Base-by-base conservation (phyloP, 2,113 vertebrate species). In the Anhinga anhinga region DNA sequence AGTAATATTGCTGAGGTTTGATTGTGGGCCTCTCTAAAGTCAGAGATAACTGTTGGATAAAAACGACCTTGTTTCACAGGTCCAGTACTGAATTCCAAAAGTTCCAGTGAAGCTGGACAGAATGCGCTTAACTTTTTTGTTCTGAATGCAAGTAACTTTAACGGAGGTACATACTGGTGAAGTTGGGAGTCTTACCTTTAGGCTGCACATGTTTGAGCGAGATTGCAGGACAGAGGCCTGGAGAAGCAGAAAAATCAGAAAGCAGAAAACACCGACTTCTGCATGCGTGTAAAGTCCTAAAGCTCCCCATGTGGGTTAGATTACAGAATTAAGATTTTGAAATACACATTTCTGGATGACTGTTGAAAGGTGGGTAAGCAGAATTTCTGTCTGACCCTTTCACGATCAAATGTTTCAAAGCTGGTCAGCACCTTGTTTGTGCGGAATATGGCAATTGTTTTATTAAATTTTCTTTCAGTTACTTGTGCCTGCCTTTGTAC, bases 401-500 rank as follows among this genome's bases (percentile, higher is more conserved):
- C 66, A 14, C 3, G 29, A 44, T n/a, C 47, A 25, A 30, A 10
- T 21, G n/a, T 91, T 91, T 78, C 61, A 56, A 55, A 50, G 84
- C 69, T 61, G 73, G 65, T 36, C 65, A 12, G 9, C 56, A 7
- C 81, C 32, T 53, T 77, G 67, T 59, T 91, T 63, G 4, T 40
- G 62, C 59, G 66, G 56, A 82, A 61, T 72, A 25, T 55, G 30
- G 47, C 3, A 12, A 9, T 52, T 56, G 74, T 38, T 69, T 62
- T 77, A 77, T 45, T 86, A 23, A 2, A 53, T 61, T 82, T 80
- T n/a, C 49, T 44, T 25, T 53, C 56, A 8, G 61, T 91, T 77
- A 27, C 70, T 86, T 59, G 65, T 61, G 80, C 88, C 77, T 87
- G 71, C 61, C 73, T 91, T 89, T 72, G 88, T 69, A 93, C 52